Evolutionary conservation across 2,113 vertebrate species (phyloP), one percentile per base, ranked within the genome.

Genomic region (Electrona antarctica): DNA sequence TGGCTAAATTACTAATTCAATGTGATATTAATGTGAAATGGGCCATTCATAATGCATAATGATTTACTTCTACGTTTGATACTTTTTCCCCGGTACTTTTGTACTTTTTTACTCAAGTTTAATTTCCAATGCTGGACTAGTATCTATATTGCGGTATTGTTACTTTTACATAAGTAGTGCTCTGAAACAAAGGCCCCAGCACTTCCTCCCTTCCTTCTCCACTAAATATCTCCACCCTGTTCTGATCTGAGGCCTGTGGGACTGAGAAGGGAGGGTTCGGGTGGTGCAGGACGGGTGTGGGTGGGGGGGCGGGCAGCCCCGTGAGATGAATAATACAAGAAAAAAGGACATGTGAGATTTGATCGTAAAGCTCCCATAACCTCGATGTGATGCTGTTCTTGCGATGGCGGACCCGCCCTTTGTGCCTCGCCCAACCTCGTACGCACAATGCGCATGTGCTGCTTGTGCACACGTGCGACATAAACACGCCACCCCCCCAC

Each of bases 331-430:
- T 80, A 85, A 61, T 76, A 73, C 67, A 80, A 72, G 75, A 80
- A 81, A 64, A 73, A 58, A 85, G 85, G 86, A 73, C 81, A 84
- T 71, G 76, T 67, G 83, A 87, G 83, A 80, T 82, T 85, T 88
- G 84, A 89, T 88, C 87, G 85, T 87, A 88, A 41, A 88, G 76
- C 83, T 81, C 73, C 82, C 81, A 68, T 79, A 85, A 89, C 87
- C 81, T 66, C 61, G 73, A 74, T 85, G 83, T 78, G 82, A 81
- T 89, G 79, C 81, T 76, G 74, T 84, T 74, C 69, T 76, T 90
- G 62, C 75, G 82, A 85, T 60, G 73, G 70, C 77, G 68, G 76
- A n/a, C 6, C 67, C 78, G 72, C 74, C 59, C 8, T 52, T 75
- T 46, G 10, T 72, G 51, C 58, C 49, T 13, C 64, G 62, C 46